These are phyloP conservation scores for Phalera bucephala DNA, from an alignment of 2,888 invertebrate species.

Conservation along the genomic window DNA sequence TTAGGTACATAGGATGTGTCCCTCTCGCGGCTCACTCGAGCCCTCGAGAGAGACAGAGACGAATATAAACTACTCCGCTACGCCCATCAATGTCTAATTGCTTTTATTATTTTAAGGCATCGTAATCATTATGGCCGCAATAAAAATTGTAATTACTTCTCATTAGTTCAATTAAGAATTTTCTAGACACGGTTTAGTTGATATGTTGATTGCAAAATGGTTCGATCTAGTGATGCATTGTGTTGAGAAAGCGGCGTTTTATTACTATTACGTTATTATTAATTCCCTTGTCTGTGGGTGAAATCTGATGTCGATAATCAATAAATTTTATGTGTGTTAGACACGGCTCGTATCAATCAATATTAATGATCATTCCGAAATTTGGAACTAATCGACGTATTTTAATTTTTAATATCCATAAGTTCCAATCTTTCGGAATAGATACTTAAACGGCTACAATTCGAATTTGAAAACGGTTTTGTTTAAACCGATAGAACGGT, in stretches of 20 bases:
- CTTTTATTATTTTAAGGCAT: slow-evolving; percentile 84
- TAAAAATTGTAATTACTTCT: slow-evolving; percentile 83
- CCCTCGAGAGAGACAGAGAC: slow-evolving; percentile 55
- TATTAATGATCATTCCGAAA: slow-evolving; percentile 72
- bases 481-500: slow-evolving; percentile 41
- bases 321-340: slow-evolving; percentile 73
- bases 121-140: slow-evolving; percentile 82
- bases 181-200: slow-evolving; percentile 79
- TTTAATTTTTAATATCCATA: slow-evolving; percentile 70
- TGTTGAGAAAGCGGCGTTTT: slow-evolving; percentile 64
- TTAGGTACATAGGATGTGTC: slow-evolving; percentile 70
- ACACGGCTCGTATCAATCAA: slow-evolving; percentile 75
- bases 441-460: slow-evolving; percentile 50
- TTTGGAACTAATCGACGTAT: slow-evolving; percentile 75
- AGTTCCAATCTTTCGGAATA: slow-evolving; percentile 52
- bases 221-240: slow-evolving; percentile 59
- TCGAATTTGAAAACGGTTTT: slow-evolving; percentile 40
- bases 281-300: slow-evolving; percentile 61
- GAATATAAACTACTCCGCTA: slow-evolving; percentile 56
- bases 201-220: slow-evolving; percentile 76
- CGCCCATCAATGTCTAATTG: slow-evolving; percentile 81
- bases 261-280: slow-evolving; percentile 58
- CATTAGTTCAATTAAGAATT: slow-evolving; percentile 83
- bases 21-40: slow-evolving; percentile 42
- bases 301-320: slow-evolving; percentile 61